Evolutionary conservation across 2,113 vertebrate species (phyloP), one percentile per base, ranked within the genome.

Genomic region (Stomatorhinus ivindoensis): DNA sequence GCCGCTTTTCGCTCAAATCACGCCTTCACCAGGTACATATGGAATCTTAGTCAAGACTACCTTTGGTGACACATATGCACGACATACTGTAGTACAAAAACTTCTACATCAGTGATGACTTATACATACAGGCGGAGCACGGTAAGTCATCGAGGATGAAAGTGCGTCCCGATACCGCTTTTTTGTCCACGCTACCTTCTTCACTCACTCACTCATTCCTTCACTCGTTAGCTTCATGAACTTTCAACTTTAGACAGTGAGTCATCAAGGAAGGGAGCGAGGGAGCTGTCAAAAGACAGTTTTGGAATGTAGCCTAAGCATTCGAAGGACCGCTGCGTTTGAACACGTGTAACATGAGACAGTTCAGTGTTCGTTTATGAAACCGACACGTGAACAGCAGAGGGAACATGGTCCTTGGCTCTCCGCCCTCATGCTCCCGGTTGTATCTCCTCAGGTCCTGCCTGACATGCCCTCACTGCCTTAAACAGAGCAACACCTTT

Each of bases 401-500:
- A 15, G 35, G 27, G 24, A 65, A 65, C 58, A 4, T 6, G 21
- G 35, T 21, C 6, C 35, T 24, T 7, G 19, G 35, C 24, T 2
- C 35, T 65, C 17, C 44, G 10, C 24, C 35, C 1, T 27, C 87
- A 6, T 65, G 55, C 7, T 4, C 46, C 15, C 24, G 51, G 19
- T 44, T 27, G 1, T 87, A 3, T 61, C 86, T 87, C 93, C 89
- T 65, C 92, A 99, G 98, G 91, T 99, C 98, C 39, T 99, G 98
- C 15, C 94, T 99, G 94, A 99, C 98, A 0, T 99, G 98, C 86
- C 98, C 98, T 1, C 98, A 98, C 92, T 99, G 98, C 93, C 96
- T 94, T 94, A 98, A 97, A 91, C 98, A 99, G 93, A 99, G 98
- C 95, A 98, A 98, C 96, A 99, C 98, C 90, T 99, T 98, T 0